Conservation (phyloP, 2,113 vertebrate genomes). For the Pygoscelis adeliae region DNA sequence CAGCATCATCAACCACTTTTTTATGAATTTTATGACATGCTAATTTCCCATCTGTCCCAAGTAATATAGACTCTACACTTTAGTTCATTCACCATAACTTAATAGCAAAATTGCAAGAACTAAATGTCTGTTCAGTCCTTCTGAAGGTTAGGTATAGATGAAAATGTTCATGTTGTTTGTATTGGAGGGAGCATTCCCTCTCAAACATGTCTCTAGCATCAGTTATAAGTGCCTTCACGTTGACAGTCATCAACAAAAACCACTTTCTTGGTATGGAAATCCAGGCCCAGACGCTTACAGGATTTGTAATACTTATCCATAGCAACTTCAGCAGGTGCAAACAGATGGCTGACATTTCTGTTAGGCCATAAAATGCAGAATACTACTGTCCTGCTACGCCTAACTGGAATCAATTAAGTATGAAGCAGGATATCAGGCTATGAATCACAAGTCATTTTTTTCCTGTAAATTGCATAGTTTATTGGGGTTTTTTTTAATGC, state of each 20-base stretch:
- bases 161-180: constrained; percentile 24
- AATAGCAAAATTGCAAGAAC: constrained; percentile 45
- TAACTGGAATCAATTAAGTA: constrained; percentile 43
- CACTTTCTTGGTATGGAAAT: not conserved
- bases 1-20: constrained; percentile 66
- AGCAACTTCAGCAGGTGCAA: constrained; percentile 57
- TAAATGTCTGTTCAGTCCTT: constrained; percentile 46
- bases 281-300: not conserved
- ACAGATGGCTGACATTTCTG: constrained; percentile 72
- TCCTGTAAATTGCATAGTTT: constrained; percentile 8
- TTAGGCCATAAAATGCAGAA: constrained; percentile 39
- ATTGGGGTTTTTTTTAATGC: not conserved
- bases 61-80: constrained; percentile 42
- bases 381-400: constrained; percentile 16
- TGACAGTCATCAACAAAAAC: not conserved
- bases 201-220: not conserved
- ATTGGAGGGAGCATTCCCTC: not conserved
- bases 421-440: not conserved
- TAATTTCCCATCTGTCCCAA: constrained; percentile 81
- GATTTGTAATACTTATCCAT: constrained; percentile 14
- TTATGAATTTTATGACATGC: constrained; percentile 77
- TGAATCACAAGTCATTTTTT: constrained; percentile 47
- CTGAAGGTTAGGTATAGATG: constrained; percentile 49
- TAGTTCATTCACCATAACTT: constrained; percentile 64
- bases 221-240: not conserved